Conservation (phyloP, 1,140 invertebrate genomes). For the Leptinotarsa defecta region DNA sequence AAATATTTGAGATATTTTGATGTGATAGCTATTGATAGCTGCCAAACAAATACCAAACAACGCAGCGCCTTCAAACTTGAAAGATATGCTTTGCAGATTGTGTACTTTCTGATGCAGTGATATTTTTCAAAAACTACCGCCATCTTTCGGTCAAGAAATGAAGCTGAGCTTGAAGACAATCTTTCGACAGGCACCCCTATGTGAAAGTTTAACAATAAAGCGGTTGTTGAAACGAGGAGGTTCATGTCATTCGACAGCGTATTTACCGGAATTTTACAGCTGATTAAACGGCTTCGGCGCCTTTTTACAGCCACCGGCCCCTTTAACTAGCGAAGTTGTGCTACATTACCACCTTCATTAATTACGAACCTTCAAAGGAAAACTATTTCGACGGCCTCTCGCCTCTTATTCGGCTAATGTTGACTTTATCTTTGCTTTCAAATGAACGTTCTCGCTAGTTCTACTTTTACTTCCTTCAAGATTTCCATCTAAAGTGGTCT, state of each 20-base stretch:
- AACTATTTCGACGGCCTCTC: constrained; percentile 21
- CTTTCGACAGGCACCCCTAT: no score
- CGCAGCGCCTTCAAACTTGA: no score
- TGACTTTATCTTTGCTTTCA: constrained; percentile 22
- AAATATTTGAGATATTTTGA: no score
- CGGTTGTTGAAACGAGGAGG: not conserved
- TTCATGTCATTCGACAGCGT: constrained; percentile 6
- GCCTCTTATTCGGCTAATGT: constrained; percentile 15
- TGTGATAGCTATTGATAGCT: no score
- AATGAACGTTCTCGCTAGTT: constrained; percentile 21
- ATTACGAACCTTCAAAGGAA: constrained; percentile 27
- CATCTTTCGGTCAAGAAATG: no score
- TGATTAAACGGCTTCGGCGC: constrained; percentile 23
- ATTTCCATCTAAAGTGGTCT: constrained; percentile 18
- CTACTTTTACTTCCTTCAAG: constrained; percentile 15
- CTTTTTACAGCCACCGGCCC: constrained; percentile 16
- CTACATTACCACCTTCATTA: constrained; percentile 27
- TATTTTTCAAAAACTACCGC: no score
- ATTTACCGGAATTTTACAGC: constrained; percentile 29
- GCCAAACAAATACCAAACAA: no score
- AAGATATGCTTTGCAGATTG: no score
- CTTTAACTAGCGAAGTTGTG: constrained; percentile 23
- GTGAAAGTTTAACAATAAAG: constrained; percentile 2
- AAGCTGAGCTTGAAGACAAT: no score
- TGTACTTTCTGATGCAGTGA: no score